A percentile compares a stretch with the other conserved stretches of the same genome.
These are phyloP conservation scores for Micromys minutus DNA, from an alignment of 2,113 vertebrate genomes.

Conservation along the genomic window DNA sequence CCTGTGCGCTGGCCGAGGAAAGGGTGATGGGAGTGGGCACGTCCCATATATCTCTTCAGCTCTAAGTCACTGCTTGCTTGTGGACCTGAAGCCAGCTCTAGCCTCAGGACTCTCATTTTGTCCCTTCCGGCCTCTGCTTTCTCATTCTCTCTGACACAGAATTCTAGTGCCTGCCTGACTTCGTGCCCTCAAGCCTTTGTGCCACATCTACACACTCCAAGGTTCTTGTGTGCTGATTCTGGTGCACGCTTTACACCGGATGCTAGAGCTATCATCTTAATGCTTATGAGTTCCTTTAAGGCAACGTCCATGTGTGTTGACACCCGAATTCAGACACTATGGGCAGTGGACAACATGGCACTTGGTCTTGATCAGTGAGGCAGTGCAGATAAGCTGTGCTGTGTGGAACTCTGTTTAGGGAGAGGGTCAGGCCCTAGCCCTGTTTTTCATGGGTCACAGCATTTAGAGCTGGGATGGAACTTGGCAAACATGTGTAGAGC, in stretches of 20 bases:
- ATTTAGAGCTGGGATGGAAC: not conserved
- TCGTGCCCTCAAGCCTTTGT: fast-evolving
- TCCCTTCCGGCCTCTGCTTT: not conserved
- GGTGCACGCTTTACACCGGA: not conserved
- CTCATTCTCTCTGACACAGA: fast-evolving
- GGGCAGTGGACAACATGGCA: fast-evolving
- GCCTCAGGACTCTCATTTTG: fast-evolving
- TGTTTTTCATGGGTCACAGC: not conserved
- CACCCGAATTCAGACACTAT: fast-evolving
- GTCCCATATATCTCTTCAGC: fast-evolving
- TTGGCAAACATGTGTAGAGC: too few relatives aligned
- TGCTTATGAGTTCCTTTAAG: not conserved
- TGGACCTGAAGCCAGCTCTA: fast-evolving
- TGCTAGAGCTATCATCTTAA: fast-evolving
- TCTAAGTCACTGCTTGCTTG: fast-evolving
- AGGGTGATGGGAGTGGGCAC: fast-evolving
- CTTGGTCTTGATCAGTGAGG: fast-evolving
- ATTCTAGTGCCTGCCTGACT: fast-evolving
- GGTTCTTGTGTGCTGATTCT: fast-evolving
- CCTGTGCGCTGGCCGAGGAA: not conserved
- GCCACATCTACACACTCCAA: fast-evolving
- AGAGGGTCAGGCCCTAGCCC: fast-evolving
- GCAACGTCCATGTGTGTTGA: fast-evolving
- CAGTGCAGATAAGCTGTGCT: fast-evolving
- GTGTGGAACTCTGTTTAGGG: fast-evolving